Percentiles rank a stretch among this genome's conserved stretches.
phyloP scores from a whole-genome alignment of 2,797 vertebrate genomes.

The Crocidura indochinensis region DNA sequence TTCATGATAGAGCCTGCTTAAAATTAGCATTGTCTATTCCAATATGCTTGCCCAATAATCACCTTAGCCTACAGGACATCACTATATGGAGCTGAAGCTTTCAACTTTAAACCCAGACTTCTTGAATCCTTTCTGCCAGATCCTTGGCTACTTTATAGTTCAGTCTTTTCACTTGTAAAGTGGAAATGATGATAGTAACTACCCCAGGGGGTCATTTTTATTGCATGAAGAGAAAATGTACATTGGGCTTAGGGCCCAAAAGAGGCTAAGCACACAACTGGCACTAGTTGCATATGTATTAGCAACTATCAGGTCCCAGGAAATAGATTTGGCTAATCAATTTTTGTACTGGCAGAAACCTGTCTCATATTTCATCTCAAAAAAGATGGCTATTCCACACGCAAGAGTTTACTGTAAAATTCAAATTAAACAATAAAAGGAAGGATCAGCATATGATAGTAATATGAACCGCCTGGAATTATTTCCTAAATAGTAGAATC shows the following conservation, averaged over 20 bases:
- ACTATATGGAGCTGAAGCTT: accelerated
- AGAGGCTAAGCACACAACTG: background rate
- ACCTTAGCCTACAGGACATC: background rate
- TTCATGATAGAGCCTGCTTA: background rate
- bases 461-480: too few species aligned
- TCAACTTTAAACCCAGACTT: background rate
- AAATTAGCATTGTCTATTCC: background rate
- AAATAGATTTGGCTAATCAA: background rate
- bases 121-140: too few species aligned
- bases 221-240: background rate
- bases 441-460: too few species aligned
- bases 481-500: too few species aligned
- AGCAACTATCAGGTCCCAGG: background rate
- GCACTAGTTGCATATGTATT: background rate
- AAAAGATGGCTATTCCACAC: too few species aligned
- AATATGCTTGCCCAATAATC: background rate
- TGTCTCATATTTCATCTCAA: too few species aligned
- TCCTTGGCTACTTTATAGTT: too few species aligned
- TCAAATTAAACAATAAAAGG: too few species aligned
- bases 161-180: background rate
- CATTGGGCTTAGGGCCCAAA: background rate
- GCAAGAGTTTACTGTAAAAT: too few species aligned
- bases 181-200: background rate
- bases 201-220: background rate
- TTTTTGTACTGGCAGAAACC: background rate